phyloP scores from a whole-genome alignment of 2,113 vertebrate species.

The Morphnarchus princeps region DNA sequence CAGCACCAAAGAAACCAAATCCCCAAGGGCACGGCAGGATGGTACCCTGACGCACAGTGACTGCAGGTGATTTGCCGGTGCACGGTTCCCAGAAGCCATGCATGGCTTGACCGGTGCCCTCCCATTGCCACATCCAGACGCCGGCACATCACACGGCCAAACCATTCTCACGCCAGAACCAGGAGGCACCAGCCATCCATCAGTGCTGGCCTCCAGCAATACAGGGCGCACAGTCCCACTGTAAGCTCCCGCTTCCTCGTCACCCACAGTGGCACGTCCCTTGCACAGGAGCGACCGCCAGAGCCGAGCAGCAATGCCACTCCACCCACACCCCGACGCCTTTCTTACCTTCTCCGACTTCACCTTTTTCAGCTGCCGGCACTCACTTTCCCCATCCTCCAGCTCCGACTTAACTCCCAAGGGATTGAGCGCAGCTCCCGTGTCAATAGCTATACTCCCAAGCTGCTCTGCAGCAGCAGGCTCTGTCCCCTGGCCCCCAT shows the following conservation, averaged over 20 bases:
- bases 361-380: slow-evolving; percentile 92
- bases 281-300: accelerated
- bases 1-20: accelerated
- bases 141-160: accelerated
- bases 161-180: accelerated
- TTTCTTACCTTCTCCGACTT: slow-evolving; percentile 96
- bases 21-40: background rate
- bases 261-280: accelerated
- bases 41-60: background rate
- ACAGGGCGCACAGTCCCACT: accelerated
- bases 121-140: accelerated
- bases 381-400: slow-evolving; percentile 92
- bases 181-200: background rate
- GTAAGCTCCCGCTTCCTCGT: accelerated
- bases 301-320: accelerated
- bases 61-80: background rate
- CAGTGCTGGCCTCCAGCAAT: background rate
- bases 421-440: slow-evolving; percentile 88
- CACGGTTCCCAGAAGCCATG: background rate
- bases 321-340: background rate
- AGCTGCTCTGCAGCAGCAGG: slow-evolving; percentile 86
- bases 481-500: slow-evolving; percentile 85
- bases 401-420: slow-evolving; percentile 91
- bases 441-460: slow-evolving; percentile 94
- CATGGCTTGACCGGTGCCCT: accelerated